These are phyloP conservation scores for Typhlomys cinereus DNA, from an alignment of 2,113 vertebrate species.

Conservation along the genomic window DNA sequence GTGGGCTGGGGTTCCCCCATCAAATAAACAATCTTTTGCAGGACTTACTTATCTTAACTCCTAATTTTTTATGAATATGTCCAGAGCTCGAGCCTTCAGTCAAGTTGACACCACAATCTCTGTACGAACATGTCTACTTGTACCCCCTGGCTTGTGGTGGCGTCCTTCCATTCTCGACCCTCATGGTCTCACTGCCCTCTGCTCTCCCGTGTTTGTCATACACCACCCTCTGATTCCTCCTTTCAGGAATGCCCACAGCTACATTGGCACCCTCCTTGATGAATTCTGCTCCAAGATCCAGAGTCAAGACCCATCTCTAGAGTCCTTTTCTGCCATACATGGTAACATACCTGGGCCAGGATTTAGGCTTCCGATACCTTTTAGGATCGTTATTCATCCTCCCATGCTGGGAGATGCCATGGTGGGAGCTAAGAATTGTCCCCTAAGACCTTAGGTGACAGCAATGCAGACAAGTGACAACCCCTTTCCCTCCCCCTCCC, in stretches of 20 bases:
- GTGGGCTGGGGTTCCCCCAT: no score
- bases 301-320: not conserved
- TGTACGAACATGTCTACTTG: accelerated
- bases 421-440: not conserved
- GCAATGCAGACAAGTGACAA: not conserved
- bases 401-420: not conserved
- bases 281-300: not conserved
- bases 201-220: not conserved
- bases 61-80: no score
- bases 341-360: not conserved
- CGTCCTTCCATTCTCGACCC: accelerated
- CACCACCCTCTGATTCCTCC: not conserved
- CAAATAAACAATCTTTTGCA: no score
- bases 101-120: no score
- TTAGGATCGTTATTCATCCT: not conserved
- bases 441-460: not conserved
- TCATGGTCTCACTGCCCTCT: not conserved
- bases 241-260: no score
- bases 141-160: not conserved
- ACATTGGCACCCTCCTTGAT: not conserved
- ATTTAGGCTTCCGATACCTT: not conserved
- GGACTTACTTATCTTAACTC: no score
- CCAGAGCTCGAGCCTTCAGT: no score
- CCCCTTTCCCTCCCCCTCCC: not conserved
- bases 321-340: not conserved